These are phyloP conservation scores for Habroteleia sp. DNA, from an alignment of 2,888 invertebrate genomes.

Conservation along the genomic window DNA sequence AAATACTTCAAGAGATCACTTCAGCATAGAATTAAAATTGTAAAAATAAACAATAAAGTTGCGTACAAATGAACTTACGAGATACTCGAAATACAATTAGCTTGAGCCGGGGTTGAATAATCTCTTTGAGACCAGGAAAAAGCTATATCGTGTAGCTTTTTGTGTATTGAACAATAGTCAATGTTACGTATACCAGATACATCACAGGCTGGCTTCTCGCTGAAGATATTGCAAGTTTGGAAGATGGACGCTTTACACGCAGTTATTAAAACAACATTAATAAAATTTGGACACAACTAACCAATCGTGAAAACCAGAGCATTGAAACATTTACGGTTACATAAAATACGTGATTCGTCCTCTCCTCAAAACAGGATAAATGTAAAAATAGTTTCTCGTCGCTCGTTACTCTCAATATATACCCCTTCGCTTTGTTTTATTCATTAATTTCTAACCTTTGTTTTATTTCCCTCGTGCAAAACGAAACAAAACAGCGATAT, in stretches of 20 bases:
- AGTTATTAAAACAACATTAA: conserved; percentile 30
- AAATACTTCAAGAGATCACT: too few species aligned
- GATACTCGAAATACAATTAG: neutral
- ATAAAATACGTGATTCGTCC: conserved; percentile 56
- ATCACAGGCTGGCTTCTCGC: conserved; percentile 64
- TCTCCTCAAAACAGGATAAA: conserved; percentile 57
- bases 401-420: conserved; percentile 44
- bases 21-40: too few species aligned
- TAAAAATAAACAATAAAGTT: too few species aligned
- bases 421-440: conserved; percentile 39
- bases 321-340: conserved; percentile 35
- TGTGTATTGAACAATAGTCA: conserved; percentile 46
- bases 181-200: conserved; percentile 63
- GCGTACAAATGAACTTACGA: too few species aligned
- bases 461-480: conserved; percentile 18
- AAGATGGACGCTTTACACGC: conserved; percentile 61
- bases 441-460: conserved; percentile 20
- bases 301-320: conserved; percentile 46
- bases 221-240: conserved; percentile 55
- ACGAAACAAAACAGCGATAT: conserved; percentile 36
- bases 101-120: conserved; percentile 63
- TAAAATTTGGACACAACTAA: conserved; percentile 20
- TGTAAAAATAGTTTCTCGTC: conserved; percentile 63
- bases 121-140: conserved; percentile 48
- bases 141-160: conserved; percentile 3